A percentile compares a stretch with the other conserved stretches of the same genome.
phyloP scores from a whole-genome alignment of 2,113 vertebrate species.

The Regulus satrapa region DNA sequence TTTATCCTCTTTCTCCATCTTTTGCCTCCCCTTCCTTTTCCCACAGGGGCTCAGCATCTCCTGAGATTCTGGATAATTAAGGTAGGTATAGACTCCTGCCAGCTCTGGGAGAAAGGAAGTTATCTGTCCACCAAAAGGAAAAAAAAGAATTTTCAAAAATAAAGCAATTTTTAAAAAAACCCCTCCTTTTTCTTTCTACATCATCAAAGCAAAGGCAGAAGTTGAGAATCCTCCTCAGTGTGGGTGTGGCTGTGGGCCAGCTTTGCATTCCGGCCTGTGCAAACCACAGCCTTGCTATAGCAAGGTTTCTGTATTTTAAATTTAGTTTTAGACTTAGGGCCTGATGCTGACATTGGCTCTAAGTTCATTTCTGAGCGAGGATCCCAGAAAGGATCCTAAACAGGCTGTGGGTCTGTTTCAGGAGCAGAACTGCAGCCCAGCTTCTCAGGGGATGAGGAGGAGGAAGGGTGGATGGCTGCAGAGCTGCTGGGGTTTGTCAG shows the following conservation, averaged over 20 bases:
- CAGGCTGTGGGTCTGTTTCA: background rate
- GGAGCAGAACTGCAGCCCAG: background rate
- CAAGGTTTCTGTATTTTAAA: background rate
- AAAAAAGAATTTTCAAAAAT: accelerated
- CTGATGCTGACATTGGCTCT: background rate
- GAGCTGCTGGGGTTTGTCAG: background rate
- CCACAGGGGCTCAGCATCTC: background rate
- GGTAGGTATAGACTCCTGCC: background rate
- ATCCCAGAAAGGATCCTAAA: background rate
- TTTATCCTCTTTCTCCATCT: accelerated
- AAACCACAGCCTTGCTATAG: background rate
- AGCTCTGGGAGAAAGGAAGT: background rate
- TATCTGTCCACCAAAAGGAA: background rate
- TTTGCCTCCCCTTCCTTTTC: background rate
- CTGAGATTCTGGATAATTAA: background rate
- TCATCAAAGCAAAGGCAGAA: slow-evolving; percentile 3
- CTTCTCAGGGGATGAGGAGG: accelerated
- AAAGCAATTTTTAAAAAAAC: background rate
- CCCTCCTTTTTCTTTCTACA: background rate
- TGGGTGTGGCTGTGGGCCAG: background rate
- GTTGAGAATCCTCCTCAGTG: background rate
- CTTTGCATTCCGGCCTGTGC: background rate
- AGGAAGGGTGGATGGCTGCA: accelerated
- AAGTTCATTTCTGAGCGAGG: background rate
- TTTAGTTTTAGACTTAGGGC: background rate